These are phyloP conservation scores for Caenorhabditis sp. DNA, from an alignment of 2,888 invertebrate genomes.

Conservation along the genomic window DNA sequence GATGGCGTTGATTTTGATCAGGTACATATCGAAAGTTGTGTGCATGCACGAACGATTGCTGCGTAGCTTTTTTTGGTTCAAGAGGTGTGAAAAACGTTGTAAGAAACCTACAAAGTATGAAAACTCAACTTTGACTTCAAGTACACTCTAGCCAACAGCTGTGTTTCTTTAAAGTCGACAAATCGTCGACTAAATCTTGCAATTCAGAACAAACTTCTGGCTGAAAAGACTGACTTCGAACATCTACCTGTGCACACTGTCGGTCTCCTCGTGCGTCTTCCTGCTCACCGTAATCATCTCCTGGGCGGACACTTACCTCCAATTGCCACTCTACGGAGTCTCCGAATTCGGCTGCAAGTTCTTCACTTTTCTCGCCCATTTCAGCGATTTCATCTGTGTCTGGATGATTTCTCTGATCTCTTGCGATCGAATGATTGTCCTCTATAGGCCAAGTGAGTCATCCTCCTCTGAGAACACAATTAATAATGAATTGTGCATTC, in stretches of 20 bases:
- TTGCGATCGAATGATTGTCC: conserved; percentile 78
- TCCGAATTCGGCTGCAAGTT: conserved; percentile 75
- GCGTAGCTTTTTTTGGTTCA: too few relatives aligned
- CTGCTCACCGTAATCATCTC: conserved; percentile 78
- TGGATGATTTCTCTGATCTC: conserved; percentile 82
- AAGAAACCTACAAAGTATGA: too few relatives aligned
- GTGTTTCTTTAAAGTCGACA: too few relatives aligned
- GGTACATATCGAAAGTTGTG: conserved; percentile 70
- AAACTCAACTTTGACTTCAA: too few relatives aligned
- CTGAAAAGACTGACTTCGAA: conserved; percentile 81
- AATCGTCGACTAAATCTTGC: neutral
- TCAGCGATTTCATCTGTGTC: conserved; percentile 79
- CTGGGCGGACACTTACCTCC: conserved; percentile 78
- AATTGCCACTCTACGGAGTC: conserved; percentile 76
- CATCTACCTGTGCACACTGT: conserved; percentile 80
- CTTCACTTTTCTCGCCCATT: conserved; percentile 81
- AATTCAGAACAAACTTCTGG: conserved; percentile 82
- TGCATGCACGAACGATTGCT: too few relatives aligned
- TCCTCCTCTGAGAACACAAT: neutral
- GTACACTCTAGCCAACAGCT: too few relatives aligned
- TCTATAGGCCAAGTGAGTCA: conserved; percentile 77
- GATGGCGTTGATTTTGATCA: conserved; percentile 81
- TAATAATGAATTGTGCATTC: too few relatives aligned
- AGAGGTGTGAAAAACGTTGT: too few relatives aligned
- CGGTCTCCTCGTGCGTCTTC: conserved; percentile 80